Percentiles rank a stretch among this genome's conserved stretches.
These are phyloP conservation scores for Vireo altiloquus DNA, from an alignment of 2,113 vertebrate genomes.

Conservation along the genomic window DNA sequence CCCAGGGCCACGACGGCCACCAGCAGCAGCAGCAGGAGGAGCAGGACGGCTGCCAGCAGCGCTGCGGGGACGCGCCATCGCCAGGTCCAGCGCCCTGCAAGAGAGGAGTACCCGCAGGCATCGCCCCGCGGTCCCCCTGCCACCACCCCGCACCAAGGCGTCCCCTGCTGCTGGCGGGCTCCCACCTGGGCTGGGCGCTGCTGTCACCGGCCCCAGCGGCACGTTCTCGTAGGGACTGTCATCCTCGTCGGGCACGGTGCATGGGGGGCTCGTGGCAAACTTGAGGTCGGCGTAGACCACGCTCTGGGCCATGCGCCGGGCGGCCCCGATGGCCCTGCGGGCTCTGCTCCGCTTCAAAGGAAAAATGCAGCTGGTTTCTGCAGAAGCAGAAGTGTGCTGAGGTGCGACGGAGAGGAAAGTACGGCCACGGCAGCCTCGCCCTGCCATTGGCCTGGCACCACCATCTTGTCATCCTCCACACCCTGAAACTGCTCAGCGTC, in stretches of 20 bases:
- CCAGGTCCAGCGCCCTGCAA: background rate
- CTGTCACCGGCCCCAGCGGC: background rate
- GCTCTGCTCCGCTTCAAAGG: background rate
- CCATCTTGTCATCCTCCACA: background rate
- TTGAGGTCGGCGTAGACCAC: constrained; percentile 5
- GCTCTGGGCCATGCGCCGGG: background rate
- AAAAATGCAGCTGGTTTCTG: background rate
- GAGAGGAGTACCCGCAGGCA: background rate
- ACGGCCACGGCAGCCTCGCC: accelerated
- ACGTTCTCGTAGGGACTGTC: constrained; percentile 1
- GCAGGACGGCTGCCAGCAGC: background rate
- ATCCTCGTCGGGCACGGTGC: background rate
- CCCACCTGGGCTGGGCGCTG: background rate
- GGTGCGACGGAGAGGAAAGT: background rate
- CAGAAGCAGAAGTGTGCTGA: background rate
- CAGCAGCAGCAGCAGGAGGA: background rate
- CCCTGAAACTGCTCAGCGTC: background rate
- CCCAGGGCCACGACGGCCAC: background rate
- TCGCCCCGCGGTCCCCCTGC: accelerated
- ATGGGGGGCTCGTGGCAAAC: background rate
- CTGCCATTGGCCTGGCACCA: background rate
- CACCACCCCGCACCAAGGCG: accelerated
- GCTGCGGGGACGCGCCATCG: background rate
- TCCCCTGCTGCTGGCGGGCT: background rate
- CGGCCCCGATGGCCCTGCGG: accelerated